Evolutionary conservation across 2,797 vertebrate genomes (phyloP).

Genomic region (Phataginus tricuspis): DNA sequence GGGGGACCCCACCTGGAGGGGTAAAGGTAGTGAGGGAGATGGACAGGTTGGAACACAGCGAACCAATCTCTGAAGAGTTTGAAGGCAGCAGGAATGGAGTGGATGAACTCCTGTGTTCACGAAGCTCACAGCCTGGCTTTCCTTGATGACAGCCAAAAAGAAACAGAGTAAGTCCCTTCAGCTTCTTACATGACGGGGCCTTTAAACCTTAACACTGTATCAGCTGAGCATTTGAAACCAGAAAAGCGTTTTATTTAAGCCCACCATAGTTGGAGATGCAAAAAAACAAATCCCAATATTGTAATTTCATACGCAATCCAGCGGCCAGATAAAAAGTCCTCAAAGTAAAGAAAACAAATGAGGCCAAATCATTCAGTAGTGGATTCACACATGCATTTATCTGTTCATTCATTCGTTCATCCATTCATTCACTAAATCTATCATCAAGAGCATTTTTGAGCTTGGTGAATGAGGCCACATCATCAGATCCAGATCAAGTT

Average conservation of each 20-base stretch:
- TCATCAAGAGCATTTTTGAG: neutral
- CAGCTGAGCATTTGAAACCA: neutral
- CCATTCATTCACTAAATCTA: neutral
- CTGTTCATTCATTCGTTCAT: neutral
- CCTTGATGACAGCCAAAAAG: neutral
- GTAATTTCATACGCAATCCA: neutral
- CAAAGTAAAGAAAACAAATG: neutral
- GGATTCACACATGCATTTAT: neutral
- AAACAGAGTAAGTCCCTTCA: neutral
- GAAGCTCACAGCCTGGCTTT: neutral
- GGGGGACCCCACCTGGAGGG: too few species aligned
- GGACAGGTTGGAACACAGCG: fast-evolving
- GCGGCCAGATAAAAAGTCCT: neutral
- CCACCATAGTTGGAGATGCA: neutral
- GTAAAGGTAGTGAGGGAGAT: neutral
- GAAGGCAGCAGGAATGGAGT: neutral
- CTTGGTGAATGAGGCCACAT: neutral
- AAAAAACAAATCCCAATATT: neutral
- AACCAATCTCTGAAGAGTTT: fast-evolving
- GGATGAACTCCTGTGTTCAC: neutral
- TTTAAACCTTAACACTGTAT: neutral
- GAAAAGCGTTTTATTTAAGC: neutral
- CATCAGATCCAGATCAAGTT: neutral
- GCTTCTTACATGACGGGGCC: neutral
- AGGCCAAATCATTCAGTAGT: neutral